Conservation (phyloP, 2,888 invertebrate genomes). For the Asteroscopus sphinx region DNA sequence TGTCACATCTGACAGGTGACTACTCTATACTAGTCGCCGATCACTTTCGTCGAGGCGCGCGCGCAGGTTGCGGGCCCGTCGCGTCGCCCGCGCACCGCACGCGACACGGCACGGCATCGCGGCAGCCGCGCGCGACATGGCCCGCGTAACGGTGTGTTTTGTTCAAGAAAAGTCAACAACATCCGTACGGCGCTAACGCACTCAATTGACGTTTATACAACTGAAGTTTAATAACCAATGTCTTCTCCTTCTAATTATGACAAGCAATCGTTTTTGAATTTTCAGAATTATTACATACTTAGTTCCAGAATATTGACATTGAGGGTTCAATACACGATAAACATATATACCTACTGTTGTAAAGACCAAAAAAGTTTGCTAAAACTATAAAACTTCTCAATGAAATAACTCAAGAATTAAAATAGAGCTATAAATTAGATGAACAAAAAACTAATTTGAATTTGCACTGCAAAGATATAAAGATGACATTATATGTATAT, state of each 20-base stretch:
- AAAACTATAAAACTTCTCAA: constrained; percentile 16
- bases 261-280: constrained; percentile 1
- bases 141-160: constrained; percentile 74
- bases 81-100: constrained; percentile 39
- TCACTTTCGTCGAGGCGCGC: constrained; percentile 66
- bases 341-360: not conserved
- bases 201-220: constrained; percentile 47
- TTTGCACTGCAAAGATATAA: constrained; percentile 20
- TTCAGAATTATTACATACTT: not conserved
- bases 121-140: constrained; percentile 30
- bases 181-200: constrained; percentile 42
- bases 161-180: constrained; percentile 68
- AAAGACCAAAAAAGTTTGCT: constrained; percentile 5
- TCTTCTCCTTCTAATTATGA: constrained; percentile 30
- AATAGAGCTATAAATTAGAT: constrained; percentile 36
- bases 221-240: constrained; percentile 49
- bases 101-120: constrained; percentile 29
- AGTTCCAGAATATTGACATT: not conserved
- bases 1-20: constrained; percentile 62
- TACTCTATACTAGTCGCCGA: constrained; percentile 61
- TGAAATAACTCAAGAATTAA: constrained; percentile 27
- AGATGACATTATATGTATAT: constrained; percentile 13
- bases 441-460: constrained; percentile 37
- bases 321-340: not conserved
- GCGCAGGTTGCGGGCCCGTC: constrained; percentile 61